phyloP scores from a whole-genome alignment of 1,140 invertebrate genomes.

The Catajapyx aquilonaris region DNA sequence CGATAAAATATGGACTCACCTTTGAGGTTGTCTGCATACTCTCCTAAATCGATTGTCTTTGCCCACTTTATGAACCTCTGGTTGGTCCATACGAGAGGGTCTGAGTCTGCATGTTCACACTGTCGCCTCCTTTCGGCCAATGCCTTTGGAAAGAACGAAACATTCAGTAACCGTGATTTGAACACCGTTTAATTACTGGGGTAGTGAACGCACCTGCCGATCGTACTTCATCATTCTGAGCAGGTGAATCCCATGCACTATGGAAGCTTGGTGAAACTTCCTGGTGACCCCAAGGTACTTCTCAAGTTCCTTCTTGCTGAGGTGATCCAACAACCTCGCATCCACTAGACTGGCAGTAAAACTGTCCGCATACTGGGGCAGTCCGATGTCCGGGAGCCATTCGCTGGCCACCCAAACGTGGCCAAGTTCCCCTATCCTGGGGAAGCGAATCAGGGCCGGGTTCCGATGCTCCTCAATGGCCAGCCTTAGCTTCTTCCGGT shows the following conservation, averaged over 20 bases:
- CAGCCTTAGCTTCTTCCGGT: slow-evolving; percentile 75
- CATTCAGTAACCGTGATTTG: background rate
- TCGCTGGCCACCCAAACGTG: slow-evolving; percentile 82
- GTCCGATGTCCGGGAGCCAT: slow-evolving; percentile 73
- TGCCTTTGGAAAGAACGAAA: slow-evolving; percentile 30
- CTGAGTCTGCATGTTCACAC: slow-evolving; percentile 64
- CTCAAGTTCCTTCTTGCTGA: slow-evolving; percentile 83
- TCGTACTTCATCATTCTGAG: slow-evolving; percentile 81
- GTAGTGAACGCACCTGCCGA: slow-evolving; percentile 42
- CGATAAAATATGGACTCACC: slow-evolving; percentile 26
- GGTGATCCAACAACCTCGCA: slow-evolving; percentile 70
- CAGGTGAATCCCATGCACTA: slow-evolving; percentile 79
- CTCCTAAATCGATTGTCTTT: slow-evolving; percentile 71
- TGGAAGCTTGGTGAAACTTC: slow-evolving; percentile 82
- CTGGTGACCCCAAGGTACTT: slow-evolving; percentile 73
- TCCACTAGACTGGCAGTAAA: slow-evolving; percentile 81
- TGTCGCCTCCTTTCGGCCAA: slow-evolving; percentile 66
- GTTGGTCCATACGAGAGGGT: slow-evolving; percentile 89
- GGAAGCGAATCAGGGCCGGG: slow-evolving; percentile 63
- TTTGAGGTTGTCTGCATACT: slow-evolving; percentile 87
- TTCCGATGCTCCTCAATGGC: slow-evolving; percentile 81
- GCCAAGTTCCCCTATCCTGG: slow-evolving; percentile 59
- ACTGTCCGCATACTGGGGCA: slow-evolving; percentile 68
- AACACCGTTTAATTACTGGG: slow-evolving; percentile 3
- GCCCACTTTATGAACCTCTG: slow-evolving; percentile 82